Base-by-base conservation (phyloP, 2,888 invertebrate genomes). In the Candidula unifasciata region DNA sequence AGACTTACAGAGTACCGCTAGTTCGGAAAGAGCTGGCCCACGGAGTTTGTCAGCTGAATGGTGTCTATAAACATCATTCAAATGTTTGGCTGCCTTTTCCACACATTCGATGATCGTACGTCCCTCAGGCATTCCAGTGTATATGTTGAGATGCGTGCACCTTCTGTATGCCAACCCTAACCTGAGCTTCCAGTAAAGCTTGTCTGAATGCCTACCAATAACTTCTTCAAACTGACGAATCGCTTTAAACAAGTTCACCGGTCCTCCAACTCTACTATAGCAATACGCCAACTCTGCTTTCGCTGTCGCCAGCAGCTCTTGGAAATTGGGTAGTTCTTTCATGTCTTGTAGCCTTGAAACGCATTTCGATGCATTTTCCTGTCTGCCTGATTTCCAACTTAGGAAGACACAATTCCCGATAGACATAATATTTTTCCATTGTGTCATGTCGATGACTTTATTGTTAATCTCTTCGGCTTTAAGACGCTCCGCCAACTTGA, bases 231-330 rank as follows among this genome's bases (percentile, higher is more conserved):
- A 76, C 16, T 54, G n/a, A 6, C 54, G 13, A 30, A 76, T 44
- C 8, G 73, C 44, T n/a, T 37, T 44, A 24, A 18, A 76, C 54
- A 76, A 24, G 27, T 76, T 76, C n/a, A 5, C 27, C 27, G 76
- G 76, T 54, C 76, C 76, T 16, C 76, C 76, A 76, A 76, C 27
- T 76, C 76, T 57, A 30, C 76, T 54, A 30, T 73, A 73, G 33
- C 24, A 73, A n/a, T 73, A 73, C 1, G 73, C 73, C 52, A 73
- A 0, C 44, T 73, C 73, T 52, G 73, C 52, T 27, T 52, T 73
- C 16, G 73, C 73, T 16, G 18, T 24, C 44, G 73, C 52, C 6
- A 73, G n/a, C 2, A 2, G 44, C 1, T 52, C 52, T 24, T n/a
- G 27, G 54, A 54, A 76, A 27, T 54, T 30, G 13, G 27, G 27